Evolutionary conservation across 2,113 vertebrate genomes (phyloP).

Genomic region (Edolisoma coerulescens): DNA sequence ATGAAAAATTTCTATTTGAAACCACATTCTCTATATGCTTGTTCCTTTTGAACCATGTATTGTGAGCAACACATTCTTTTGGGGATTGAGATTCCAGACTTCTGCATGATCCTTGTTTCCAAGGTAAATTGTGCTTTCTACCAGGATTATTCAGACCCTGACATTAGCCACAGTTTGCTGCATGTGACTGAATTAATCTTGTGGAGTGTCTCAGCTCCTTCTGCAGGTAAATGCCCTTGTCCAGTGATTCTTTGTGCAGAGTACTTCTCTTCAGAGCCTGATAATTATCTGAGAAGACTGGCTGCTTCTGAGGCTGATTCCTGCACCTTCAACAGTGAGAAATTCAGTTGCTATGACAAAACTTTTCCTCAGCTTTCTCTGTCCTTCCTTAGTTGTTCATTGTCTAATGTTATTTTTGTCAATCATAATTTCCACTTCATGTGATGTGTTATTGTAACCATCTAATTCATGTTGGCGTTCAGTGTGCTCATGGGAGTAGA

Average conservation of each 20-base stretch:
- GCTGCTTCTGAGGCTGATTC: background rate
- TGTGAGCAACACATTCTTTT: background rate
- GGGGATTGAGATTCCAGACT: background rate
- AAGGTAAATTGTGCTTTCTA: background rate
- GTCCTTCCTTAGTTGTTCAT: background rate
- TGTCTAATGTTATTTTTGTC: background rate
- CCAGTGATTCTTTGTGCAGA: background rate
- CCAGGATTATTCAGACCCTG: background rate
- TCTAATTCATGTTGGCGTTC: background rate
- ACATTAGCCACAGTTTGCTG: background rate
- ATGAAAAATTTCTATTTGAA: background rate
- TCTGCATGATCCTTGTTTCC: background rate
- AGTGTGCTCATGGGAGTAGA: background rate
- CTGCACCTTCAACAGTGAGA: background rate
- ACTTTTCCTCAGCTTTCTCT: background rate
- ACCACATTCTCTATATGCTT: background rate
- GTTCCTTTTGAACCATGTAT: background rate
- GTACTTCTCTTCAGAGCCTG: background rate
- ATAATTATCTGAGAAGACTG: background rate
- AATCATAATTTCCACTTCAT: background rate
- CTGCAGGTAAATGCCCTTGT: background rate
- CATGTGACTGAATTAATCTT: background rate
- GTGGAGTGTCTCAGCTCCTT: background rate
- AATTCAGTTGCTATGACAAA: background rate
- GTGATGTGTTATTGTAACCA: background rate